A percentile compares a stretch with the other conserved stretches of the same genome.
Conservation (phyloP, 2,113 vertebrate genomes). For the Taxidea taxus region DNA sequence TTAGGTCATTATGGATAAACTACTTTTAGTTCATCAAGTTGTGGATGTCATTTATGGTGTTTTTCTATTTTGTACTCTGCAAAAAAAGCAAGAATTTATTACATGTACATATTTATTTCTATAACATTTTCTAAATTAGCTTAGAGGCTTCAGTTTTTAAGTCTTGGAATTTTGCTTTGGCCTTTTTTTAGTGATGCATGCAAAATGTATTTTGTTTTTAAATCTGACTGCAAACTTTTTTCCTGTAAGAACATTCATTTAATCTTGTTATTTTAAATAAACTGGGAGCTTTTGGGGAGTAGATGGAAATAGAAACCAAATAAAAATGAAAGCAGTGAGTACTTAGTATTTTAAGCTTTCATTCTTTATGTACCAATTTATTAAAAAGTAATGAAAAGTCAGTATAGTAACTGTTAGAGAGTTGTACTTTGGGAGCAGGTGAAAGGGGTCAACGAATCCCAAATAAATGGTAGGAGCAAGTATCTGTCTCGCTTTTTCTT, state of each 20-base stretch:
- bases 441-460: neutral
- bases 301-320: neutral
- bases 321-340: neutral
- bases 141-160: constrained; percentile 29
- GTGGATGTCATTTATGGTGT: neutral
- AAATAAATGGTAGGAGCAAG: neutral
- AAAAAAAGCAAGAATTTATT: neutral
- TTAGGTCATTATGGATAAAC: neutral
- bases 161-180: constrained; percentile 33
- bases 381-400: neutral
- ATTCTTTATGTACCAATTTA: neutral
- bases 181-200: neutral
- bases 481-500: neutral
- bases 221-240: neutral
- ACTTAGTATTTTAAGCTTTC: neutral
- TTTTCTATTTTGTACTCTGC: neutral
- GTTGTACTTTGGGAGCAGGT: neutral
- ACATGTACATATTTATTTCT: neutral
- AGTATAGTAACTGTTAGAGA: neutral
- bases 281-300: neutral
- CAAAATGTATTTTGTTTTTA: constrained; percentile 23
- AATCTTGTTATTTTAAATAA: constrained; percentile 9
- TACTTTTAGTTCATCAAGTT: neutral
- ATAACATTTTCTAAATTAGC: constrained; percentile 2
- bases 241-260: constrained; percentile 16